Evolutionary conservation across 2,113 vertebrate genomes (phyloP).

Genomic region (Platichthys stellatus): DNA sequence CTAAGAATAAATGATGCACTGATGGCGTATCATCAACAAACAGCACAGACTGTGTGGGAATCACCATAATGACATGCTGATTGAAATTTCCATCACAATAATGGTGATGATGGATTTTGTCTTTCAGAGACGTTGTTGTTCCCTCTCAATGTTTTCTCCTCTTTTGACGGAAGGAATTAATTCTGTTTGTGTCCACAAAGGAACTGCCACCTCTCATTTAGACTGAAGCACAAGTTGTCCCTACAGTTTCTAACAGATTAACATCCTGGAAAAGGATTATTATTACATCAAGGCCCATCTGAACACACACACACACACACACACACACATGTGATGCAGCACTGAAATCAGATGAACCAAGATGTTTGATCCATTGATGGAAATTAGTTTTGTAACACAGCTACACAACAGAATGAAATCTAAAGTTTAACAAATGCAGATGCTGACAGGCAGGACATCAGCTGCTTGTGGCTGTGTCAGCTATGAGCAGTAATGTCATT

Average conservation of each 20-base stretch:
- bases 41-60: slow-evolving; percentile 24
- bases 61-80: slow-evolving; percentile 50
- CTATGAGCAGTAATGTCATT: slow-evolving; percentile 40
- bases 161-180: slow-evolving; percentile 40
- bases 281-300: slow-evolving; percentile 23
- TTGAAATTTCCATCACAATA: slow-evolving; percentile 64
- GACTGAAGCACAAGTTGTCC: slow-evolving; percentile 5
- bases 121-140: slow-evolving; percentile 41
- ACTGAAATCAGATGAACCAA: neutral
- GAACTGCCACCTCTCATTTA: slow-evolving; percentile 32
- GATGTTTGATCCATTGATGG: slow-evolving; percentile 39
- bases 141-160: slow-evolving; percentile 25
- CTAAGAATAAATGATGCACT: slow-evolving; percentile 47
- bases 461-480: slow-evolving; percentile 40
- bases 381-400: slow-evolving; percentile 44
- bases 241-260: neutral
- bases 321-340: no score
- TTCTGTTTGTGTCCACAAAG: slow-evolving; percentile 48
- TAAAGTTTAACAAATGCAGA: slow-evolving; percentile 41
- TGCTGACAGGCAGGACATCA: slow-evolving; percentile 38
- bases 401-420: slow-evolving; percentile 35
- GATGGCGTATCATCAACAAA: slow-evolving; percentile 48
- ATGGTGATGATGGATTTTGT: slow-evolving; percentile 47
- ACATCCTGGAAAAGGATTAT: slow-evolving; percentile 40
- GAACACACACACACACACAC: neutral